Base-by-base conservation (phyloP, 2,113 vertebrate genomes). In the Heterotis niloticus region DNA sequence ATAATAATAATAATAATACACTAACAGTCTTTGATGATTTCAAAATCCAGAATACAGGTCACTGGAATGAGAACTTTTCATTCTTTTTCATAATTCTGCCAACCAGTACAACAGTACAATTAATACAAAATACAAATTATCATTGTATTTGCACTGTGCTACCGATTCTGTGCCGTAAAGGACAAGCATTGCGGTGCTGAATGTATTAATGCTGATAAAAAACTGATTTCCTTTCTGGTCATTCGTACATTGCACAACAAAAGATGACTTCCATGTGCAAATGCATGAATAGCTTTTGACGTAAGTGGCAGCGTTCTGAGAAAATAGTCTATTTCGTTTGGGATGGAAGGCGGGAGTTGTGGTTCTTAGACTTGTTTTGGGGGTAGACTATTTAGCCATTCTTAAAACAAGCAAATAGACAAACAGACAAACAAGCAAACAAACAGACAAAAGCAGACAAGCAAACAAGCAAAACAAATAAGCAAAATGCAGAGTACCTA, bases 231-330 rank as follows among this genome's bases (percentile, higher is more conserved):
- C 23, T 85, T 85, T 88, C 82, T 81, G 77, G 88, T 87, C 80
- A 84, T 85, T 87, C 85, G 88, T 88, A 79, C 18, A 84, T 88
- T 64, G 87, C 85, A 88, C 86, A 77, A 71, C 75, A 64, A 23
- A 54, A 90, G 10, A 59, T 17, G 10, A 59, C 17, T 59, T 84
- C 70, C 83, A 92, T 94, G 95, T 93, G 94, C 94, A 95, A 95
- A 95, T 96, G 96, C 95, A 96, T 96, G 94, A 93, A 91, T 90
- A 94, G 93, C n/a, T 93, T 96, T 95, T 94, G 92, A 89, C 88
- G 92, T 92, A 93, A 89, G 90, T 87, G 77, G 85, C 85, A 90
- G 90, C 86, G n/a, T n/a, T 83, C 86, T 93, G 70, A 85, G 90
- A 92, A 83, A n/a, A n/a, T n/a, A n/a, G n/a, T n/a, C n/a, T n/a